phyloP scores from a whole-genome alignment of 64 coral and sea anemone genomes.

The Montipora foliosa region DNA sequence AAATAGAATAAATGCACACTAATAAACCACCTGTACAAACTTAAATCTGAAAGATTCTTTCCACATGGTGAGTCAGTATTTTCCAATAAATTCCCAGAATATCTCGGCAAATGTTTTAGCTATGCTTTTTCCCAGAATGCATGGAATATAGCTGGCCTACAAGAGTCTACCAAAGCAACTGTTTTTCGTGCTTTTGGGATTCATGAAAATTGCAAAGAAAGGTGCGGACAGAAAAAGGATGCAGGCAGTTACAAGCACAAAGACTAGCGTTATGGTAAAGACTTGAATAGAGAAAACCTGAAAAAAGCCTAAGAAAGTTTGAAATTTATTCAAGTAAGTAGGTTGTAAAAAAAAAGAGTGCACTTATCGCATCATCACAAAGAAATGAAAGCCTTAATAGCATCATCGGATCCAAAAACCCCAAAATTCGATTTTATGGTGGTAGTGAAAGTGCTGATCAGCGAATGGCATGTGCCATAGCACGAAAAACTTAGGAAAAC shows the following conservation, averaged over 20 bases:
- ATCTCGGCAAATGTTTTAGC: conserved; percentile 42
- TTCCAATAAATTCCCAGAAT: conserved; percentile 24
- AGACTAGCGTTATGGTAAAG: conserved; percentile 20
- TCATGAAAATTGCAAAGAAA: conserved; percentile 12
- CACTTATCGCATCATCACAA: conserved; percentile 38
- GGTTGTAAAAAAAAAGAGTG: conserved; percentile 40
- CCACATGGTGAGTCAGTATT: too few species aligned
- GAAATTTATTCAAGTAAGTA: not conserved
- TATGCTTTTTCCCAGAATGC: conserved; percentile 28
- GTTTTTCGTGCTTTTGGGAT: conserved; percentile 46
- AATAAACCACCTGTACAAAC: conserved; percentile 31
- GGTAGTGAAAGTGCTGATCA: conserved; percentile 47
- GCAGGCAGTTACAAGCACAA: not conserved
- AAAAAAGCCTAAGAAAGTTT: conserved; percentile 2
- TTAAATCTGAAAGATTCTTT: not conserved
- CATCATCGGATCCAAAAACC: conserved; percentile 45
- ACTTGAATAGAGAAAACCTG: conserved; percentile 35
- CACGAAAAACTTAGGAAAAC: conserved; percentile 36
- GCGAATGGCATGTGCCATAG: conserved; percentile 50
- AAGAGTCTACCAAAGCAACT: not conserved
- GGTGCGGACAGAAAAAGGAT: conserved; percentile 7
- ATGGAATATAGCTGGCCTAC: conserved; percentile 1
- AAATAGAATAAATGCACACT: conserved; percentile 40
- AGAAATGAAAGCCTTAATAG: conserved; percentile 53
- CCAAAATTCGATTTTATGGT: conserved; percentile 67